These are phyloP conservation scores for Cydia pomonella DNA, from an alignment of 1,140 invertebrate species.

Conservation along the genomic window DNA sequence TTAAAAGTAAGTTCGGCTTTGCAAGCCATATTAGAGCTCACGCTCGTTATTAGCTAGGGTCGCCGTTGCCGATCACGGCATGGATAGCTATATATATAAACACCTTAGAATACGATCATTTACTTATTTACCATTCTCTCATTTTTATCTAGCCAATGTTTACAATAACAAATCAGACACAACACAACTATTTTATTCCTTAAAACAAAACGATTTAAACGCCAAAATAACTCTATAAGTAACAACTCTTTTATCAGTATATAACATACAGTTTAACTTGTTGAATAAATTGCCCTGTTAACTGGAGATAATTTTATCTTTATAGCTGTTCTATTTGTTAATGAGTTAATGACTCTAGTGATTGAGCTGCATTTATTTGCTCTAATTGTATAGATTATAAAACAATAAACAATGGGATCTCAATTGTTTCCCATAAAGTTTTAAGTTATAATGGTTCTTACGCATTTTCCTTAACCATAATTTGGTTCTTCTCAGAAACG, in stretches of 20 bases:
- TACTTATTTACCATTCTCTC: not conserved
- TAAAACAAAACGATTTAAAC: not conserved
- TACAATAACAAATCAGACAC: not conserved
- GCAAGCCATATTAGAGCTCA: too few relatives aligned
- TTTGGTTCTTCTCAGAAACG: too few relatives aligned
- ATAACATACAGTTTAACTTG: not conserved
- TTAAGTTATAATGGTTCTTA: too few relatives aligned
- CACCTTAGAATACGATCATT: not conserved
- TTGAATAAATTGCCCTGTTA: not conserved
- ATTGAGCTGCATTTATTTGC: not conserved
- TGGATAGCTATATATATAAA: not conserved
- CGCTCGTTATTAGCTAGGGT: too few relatives aligned
- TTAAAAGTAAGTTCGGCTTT: too few relatives aligned
- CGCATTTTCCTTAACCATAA: too few relatives aligned
- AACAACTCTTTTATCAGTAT: not conserved
- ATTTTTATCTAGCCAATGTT: constrained; percentile 1
- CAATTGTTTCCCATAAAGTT: too few relatives aligned
- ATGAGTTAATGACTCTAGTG: not conserved
- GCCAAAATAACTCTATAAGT: not conserved
- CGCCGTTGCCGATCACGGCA: too few relatives aligned
- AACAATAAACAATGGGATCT: too few relatives aligned
- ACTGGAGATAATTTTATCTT: constrained; percentile 9
- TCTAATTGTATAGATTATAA: not conserved
- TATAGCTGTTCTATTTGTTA: constrained; percentile 9
- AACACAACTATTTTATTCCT: not conserved